Evolutionary conservation across 1,140 invertebrate genomes (phyloP), one percentile per base, ranked within the genome.

Genomic region (Papilio machaon): DNA sequence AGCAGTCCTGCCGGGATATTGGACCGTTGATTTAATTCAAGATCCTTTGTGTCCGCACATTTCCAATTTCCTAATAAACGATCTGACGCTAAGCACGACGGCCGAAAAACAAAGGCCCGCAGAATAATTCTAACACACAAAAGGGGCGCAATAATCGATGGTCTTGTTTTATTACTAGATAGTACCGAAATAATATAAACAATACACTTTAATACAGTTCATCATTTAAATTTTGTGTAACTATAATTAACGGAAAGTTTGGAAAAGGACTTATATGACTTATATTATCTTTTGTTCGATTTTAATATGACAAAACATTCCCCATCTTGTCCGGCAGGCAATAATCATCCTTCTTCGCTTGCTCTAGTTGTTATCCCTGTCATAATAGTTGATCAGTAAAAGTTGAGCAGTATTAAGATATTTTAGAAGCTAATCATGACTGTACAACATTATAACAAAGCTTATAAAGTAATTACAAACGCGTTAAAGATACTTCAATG

Each of bases 61-160:
- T 88, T 88, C 85, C 88, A 89, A 90, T 88, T 88, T 87, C 84
- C 88, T 87, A 87, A 90, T 86, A 89, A 88, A 89, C 85, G 83
- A 58, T 81, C 82, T 73, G 77, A 74, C 82, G 64, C 84, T 84
- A 88, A 85, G 86, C 79, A 85, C 78, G 82, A 74, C 83, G 75
- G 76, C 38, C 83, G 82, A 85, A 88, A 87, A 89, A 89, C 88
- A 88, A 86, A 85, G 81, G 81, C 73, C 30, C 49, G n/a, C 64
- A 82, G 81, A 75, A 67, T 67, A 82, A 81, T 73, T 83, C 77
- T 80, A 81, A 83, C 81, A 82, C 82, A 85, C 80, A 77, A 86
- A 84, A 87, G 85, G 85, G 73, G 67, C 46, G 80, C 81, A 84
- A 84, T 84, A 86, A 89, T 86, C 84, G 82, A 87, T 83, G 82